Evolutionary conservation across 1,140 invertebrate genomes (phyloP), one percentile per base, ranked within the genome.

Genomic region (Drosophila suzukii): DNA sequence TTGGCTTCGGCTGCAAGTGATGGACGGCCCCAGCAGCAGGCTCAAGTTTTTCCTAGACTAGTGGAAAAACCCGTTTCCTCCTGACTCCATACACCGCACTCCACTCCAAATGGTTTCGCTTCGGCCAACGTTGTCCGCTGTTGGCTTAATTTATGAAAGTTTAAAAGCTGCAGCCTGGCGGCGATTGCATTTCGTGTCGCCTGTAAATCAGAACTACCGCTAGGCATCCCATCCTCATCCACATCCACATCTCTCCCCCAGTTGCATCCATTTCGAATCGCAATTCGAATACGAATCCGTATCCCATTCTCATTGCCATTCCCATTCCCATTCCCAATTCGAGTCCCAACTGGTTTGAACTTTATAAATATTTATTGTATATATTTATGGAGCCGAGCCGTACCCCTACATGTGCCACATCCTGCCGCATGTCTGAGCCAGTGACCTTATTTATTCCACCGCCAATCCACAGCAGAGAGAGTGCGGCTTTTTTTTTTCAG

Each of bases 91-190:
- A 8, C n/a, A 4, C 43, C 17, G 17, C 10, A 10, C 41, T 17
- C 41, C n/a, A 6, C 41, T 43, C 41, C 15, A 59, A 47, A 59
- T 67, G 78, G 75, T 82, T 83, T 81, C 66, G 82, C 67, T 57
- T 72, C 67, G 59, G 68, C 81, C 62, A 50, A 59, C 53, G 73
- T 65, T 46, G 68, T 54, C 75, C 34, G 59, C 36, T 53, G 32
- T 61, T 49, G 50, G 82, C 59, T 88, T 86, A 83, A 88, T 86
- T 86, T 88, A 86, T 86, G 83, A 86, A 86, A 88, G 83, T 86
- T 83, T 88, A 86, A 86, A 79, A 83, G 83, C 68, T 71, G 60
- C 74, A 56, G 72, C 78, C 55, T 60, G 60, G 66, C 56, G 59
- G 63, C 63, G 73, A 73, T 72, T 82, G 83, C 70, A 78, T 82